Evolutionary conservation across 2,113 vertebrate species (phyloP).

Genomic region (Oncorhynchus mykiss): DNA sequence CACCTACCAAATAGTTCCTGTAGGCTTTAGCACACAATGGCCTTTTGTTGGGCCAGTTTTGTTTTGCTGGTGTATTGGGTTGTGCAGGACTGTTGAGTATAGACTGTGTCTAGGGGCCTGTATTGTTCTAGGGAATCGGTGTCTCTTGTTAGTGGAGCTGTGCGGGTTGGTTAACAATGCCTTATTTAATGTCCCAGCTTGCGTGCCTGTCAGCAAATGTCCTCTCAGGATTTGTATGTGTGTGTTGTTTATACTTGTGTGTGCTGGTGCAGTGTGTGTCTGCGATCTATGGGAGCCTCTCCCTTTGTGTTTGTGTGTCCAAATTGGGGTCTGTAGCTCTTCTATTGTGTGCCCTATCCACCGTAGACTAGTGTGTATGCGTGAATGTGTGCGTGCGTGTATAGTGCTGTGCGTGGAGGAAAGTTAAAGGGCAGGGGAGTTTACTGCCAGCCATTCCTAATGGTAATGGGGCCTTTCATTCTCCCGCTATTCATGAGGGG

Average conservation of each 20-base stretch:
- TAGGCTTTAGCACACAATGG: constrained; percentile 69
- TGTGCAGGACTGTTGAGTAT: constrained; percentile 56
- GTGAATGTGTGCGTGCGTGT: constrained; percentile 57
- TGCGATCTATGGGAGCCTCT: not conserved
- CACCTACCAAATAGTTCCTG: constrained; percentile 43
- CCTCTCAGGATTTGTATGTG: constrained; percentile 57
- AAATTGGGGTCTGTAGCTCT: constrained; percentile 32
- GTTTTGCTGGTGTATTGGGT: constrained; percentile 65
- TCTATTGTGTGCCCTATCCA: constrained; percentile 52
- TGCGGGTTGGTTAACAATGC: constrained; percentile 73
- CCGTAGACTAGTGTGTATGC: constrained; percentile 33
- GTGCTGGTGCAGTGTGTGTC: constrained; percentile 9
- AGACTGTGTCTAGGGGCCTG: constrained; percentile 65
- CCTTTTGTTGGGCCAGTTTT: constrained; percentile 72
- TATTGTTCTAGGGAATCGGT: constrained; percentile 66
- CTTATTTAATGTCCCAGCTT: constrained; percentile 70
- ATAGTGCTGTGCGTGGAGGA: constrained; percentile 60
- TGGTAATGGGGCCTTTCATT: constrained; percentile 72
- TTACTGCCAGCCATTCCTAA: constrained; percentile 59
- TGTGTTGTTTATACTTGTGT: constrained; percentile 13
- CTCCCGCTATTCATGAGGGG: constrained; percentile 66
- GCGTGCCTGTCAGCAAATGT: constrained; percentile 65
- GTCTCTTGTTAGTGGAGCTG: constrained; percentile 67
- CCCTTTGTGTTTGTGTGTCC: constrained; percentile 19
- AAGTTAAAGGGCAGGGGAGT: constrained; percentile 54